Evolutionary conservation across 1,140 invertebrate genomes (phyloP), one percentile per base, ranked within the genome.

Genomic region (Oedothorax gibbosus): DNA sequence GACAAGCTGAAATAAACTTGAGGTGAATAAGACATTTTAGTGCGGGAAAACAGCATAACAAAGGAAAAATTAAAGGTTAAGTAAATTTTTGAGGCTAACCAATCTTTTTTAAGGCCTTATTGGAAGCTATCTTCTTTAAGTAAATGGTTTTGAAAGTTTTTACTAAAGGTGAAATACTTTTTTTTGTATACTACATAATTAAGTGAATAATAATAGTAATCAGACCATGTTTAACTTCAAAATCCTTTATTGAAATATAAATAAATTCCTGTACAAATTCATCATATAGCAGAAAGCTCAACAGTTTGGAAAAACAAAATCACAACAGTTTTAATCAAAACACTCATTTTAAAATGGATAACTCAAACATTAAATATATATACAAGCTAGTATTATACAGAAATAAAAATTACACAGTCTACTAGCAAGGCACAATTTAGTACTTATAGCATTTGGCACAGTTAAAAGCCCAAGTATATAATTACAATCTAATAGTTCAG

Each of bases 161-260:
- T 35, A 35, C 35, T 35, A 35, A 35, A 5, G 35, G 35, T 35
- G 35, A 35, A 35, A 35, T 35, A 35, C 1, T 35, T 35, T 35
- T 35, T 35, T 35, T 35, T 35, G 35, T 35, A 35, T 66, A n/a
- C n/a, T 9, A 21, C 56, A 18, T 18, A 75, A 57, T 35, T 57
- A 68, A 81, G 14, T 71, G 56, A 82, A 68, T 49, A 66, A 57
- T 20, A 76, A 75, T 50, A 84, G 81, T 84, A 84, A 84, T 14
- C 71, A 84, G 81, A 76, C 81, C 15, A 84, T 73, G 35, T 72
- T 50, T 14, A 56, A 84, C 51, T 84, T 84, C 60, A 84, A 84
- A 84, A 75, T 84, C 57, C 72, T 84, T 84, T 84, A 84, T 84
- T 84, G 81, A 75, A 65, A 84, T 66, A 84, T 75, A 84, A 84